Base-by-base conservation (phyloP, 2,888 invertebrate genomes). In the Lissocephala sabroskyi region DNA sequence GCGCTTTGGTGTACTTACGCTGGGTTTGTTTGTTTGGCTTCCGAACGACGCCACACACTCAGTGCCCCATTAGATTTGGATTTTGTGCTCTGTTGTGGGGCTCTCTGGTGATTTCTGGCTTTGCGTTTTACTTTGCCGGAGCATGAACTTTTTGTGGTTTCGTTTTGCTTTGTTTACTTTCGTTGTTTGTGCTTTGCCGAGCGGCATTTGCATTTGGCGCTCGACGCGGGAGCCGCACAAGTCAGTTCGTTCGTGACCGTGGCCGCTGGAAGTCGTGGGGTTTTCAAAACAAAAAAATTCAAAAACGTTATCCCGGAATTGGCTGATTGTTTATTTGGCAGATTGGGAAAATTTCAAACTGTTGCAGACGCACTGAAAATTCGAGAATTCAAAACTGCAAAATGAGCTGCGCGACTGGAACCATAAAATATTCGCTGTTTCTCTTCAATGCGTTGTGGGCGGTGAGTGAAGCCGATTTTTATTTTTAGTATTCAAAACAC, bases 351-450 rank as follows among this genome's bases (percentile, higher is more conserved):
- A n/a, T n/a, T n/a, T n/a, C n/a, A n/a, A n/a, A n/a, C n/a, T n/a
- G n/a, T n/a, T n/a, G n/a, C n/a, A n/a, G n/a, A n/a, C n/a, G n/a
- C n/a, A n/a, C n/a, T n/a, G n/a, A n/a, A n/a, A n/a, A n/a, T n/a
- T n/a, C n/a, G n/a, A n/a, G n/a, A n/a, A n/a, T n/a, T n/a, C n/a
- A n/a, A n/a, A n/a, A n/a, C n/a, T 35, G 28, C 29, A 73, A 45
- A 54, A 80, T 80, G 80, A 74, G 80, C 57, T 80, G 79, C 55
- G 79, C 81, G 35, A 81, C 79, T 33, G 79, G 77, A 44, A 67
- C 77, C 37, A 65, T 80, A 13, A 81, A 80, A 52, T 80, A 70
- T 48, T 49, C 74, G 26, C 52, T 80, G 45, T 78, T 80, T 45
- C 32, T 81, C 7, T 79, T 78, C 52, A 80, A 80, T 59, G 65